A percentile compares a stretch with the other conserved stretches of the same genome.
Evolutionary conservation across 2,888 invertebrate species (phyloP).

Genomic region (Polyploca ridens): DNA sequence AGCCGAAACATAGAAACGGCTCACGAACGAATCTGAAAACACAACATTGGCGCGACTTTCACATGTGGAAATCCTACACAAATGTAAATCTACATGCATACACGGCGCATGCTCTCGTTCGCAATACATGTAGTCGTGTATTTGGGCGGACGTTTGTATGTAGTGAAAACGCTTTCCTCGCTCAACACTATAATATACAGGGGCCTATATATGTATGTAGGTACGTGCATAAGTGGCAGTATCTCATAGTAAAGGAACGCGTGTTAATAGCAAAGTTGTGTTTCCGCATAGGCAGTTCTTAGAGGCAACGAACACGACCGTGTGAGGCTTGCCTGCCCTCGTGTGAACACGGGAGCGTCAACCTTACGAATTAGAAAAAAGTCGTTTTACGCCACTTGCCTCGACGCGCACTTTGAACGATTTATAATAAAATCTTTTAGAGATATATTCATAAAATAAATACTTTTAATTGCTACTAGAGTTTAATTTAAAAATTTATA

Average conservation of each 20-base stretch:
- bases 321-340: constrained; percentile 66
- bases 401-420: constrained; percentile 42
- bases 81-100: constrained; percentile 58
- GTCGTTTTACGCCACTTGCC: constrained; percentile 63
- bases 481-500: neutral
- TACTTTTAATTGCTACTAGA: neutral
- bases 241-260: constrained; percentile 80
- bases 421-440: constrained; percentile 36
- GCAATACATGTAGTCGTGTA: constrained; percentile 47
- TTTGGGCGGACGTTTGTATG: constrained; percentile 48
- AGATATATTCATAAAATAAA: constrained; percentile 9
- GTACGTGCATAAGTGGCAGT: constrained; percentile 75
- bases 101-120: constrained; percentile 55
- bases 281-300: constrained; percentile 81
- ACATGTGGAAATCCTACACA: constrained; percentile 68
- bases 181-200: constrained; percentile 32
- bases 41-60: constrained; percentile 64
- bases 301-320: constrained; percentile 73
- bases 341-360: constrained; percentile 81
- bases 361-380: constrained; percentile 83
- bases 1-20: constrained; percentile 70
- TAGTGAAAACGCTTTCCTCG: constrained; percentile 71
- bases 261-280: constrained; percentile 81
- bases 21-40: constrained; percentile 74
- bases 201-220: constrained; percentile 38